Percentiles rank a stretch among this genome's conserved stretches.
These are phyloP conservation scores for Oreocharis arfaki DNA, from an alignment of 2,113 vertebrate genomes.

Conservation along the genomic window DNA sequence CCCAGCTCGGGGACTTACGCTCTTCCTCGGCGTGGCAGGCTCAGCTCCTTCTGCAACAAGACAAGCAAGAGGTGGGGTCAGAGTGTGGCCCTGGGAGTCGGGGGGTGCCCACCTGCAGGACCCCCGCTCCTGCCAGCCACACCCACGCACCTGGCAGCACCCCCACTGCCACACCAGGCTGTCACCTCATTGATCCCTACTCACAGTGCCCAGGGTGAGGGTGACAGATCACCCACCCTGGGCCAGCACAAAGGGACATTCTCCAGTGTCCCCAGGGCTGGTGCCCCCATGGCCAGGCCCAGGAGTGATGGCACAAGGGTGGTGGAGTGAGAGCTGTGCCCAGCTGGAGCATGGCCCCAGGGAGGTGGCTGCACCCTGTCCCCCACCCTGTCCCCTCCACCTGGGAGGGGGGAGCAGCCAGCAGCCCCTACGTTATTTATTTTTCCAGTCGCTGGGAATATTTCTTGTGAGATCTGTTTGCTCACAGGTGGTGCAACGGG, in stretches of 20 bases:
- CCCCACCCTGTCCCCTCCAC: accelerated
- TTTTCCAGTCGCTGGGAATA: not conserved
- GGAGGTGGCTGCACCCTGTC: not conserved
- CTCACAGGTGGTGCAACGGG: not conserved
- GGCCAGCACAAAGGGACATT: not conserved
- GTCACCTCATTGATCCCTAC: accelerated
- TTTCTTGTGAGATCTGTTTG: not conserved
- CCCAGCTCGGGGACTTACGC: slow-evolving; percentile 76
- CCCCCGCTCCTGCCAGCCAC: not conserved
- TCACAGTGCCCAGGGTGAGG: not conserved
- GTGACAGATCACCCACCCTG: accelerated
- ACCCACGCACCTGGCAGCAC: accelerated
- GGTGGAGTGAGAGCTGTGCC: accelerated
- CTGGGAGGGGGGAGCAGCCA: accelerated
- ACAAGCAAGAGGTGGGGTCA: not conserved
- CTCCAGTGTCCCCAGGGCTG: not conserved
- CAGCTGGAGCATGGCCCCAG: not conserved
- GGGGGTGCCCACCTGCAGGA: not conserved
- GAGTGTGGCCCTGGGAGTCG: accelerated
- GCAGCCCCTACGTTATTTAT: not conserved
- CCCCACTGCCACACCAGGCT: not conserved
- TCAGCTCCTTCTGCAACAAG: slow-evolving; percentile 88
- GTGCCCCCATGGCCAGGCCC: not conserved
- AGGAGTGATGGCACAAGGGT: accelerated
- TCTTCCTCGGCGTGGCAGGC: slow-evolving; percentile 87